A percentile compares a stretch with the other conserved stretches of the same genome.
These are phyloP conservation scores for Equus przewalskii DNA, from an alignment of 2,113 vertebrate species.

Conservation along the genomic window DNA sequence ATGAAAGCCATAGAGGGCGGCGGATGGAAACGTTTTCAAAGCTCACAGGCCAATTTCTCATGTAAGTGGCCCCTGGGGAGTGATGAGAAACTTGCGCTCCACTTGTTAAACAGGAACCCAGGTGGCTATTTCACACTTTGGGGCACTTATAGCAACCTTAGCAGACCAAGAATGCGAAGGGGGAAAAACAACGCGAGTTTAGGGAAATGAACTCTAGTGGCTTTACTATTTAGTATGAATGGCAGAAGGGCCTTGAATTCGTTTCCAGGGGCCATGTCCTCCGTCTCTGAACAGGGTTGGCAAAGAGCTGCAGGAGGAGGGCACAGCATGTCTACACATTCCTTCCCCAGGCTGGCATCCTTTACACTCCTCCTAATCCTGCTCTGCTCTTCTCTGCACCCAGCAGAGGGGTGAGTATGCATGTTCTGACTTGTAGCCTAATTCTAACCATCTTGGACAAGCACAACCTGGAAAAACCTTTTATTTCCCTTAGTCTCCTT, in stretches of 20 bases:
- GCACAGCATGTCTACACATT: not conserved
- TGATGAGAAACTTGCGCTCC: constrained; percentile 13
- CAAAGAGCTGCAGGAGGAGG: not conserved
- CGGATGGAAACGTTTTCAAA: constrained; percentile 76
- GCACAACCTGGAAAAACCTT: not conserved
- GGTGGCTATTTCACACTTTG: constrained; percentile 15
- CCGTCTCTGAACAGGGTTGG: not conserved
- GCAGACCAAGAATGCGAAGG: not conserved
- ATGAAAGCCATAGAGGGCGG: constrained; percentile 60
- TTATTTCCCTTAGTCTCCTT: not conserved
- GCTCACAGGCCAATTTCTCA: constrained; percentile 42
- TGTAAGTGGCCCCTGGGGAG: constrained; percentile 65
- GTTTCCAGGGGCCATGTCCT: not conserved
- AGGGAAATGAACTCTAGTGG: constrained; percentile 43
- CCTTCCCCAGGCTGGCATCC: too few species aligned
- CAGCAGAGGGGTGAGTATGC: not conserved
- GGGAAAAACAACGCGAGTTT: not conserved
- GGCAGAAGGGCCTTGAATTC: not conserved
- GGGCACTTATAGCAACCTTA: not conserved
- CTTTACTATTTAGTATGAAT: not conserved
- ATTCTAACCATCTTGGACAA: not conserved
- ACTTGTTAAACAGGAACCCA: constrained; percentile 51
- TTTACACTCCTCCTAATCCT: not conserved
- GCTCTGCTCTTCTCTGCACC: not conserved
- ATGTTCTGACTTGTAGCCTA: not conserved